A percentile compares a stretch with the other conserved stretches of the same genome.
Conservation (phyloP, 2,888 invertebrate genomes). For the Lysandra bellargus region DNA sequence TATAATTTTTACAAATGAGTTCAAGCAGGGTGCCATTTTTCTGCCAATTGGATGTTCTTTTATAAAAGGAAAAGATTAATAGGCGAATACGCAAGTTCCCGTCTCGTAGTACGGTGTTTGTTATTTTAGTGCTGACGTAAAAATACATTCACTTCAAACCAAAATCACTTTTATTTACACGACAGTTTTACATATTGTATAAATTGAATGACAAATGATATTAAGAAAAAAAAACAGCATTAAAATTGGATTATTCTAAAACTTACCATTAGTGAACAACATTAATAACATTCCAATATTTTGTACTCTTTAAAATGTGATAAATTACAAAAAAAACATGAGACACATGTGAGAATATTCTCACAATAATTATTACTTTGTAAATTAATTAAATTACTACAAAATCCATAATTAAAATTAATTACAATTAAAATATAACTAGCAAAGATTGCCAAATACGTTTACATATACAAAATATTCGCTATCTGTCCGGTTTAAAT, state of each 20-base stretch:
- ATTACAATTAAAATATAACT: conserved; percentile 71
- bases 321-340: conserved; percentile 78
- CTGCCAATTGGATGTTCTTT: background rate
- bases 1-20: background rate
- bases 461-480: conserved; percentile 64
- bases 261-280: conserved; percentile 76
- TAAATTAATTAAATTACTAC: conserved; percentile 78
- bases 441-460: conserved; percentile 67
- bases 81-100: background rate
- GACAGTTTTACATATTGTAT: conserved; percentile 73
- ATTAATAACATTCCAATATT: conserved; percentile 80
- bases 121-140: background rate
- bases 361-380: conserved; percentile 72
- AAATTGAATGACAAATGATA: conserved; percentile 71
- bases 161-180: conserved; percentile 80
- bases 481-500: conserved; percentile 42
- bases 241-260: conserved; percentile 76
- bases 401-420: conserved; percentile 72
- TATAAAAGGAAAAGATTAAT: background rate
- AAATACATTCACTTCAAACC: conserved; percentile 55
- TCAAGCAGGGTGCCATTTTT: background rate
- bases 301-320: conserved; percentile 80
- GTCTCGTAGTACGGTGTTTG: background rate
- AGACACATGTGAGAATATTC: conserved; percentile 66
- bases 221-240: conserved; percentile 68